These are phyloP conservation scores for human DNA, from an alignment of 2,113 vertebrate species.

Conservation along the genomic window DNA sequence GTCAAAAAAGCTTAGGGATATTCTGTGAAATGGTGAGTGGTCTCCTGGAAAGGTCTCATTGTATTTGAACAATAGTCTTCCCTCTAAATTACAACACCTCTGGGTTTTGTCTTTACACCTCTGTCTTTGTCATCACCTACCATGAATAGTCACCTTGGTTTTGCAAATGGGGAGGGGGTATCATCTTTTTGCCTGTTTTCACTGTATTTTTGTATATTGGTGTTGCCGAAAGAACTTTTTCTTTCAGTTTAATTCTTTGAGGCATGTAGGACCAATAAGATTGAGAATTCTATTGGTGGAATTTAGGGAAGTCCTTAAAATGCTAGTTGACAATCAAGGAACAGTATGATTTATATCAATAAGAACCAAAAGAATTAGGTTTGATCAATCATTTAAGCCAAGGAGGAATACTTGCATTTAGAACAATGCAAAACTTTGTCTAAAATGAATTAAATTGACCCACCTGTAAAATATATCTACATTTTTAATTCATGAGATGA, in stretches of 20 bases:
- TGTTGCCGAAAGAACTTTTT: constrained; percentile 65
- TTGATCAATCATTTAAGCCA: constrained; percentile 67
- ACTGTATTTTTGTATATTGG: constrained; percentile 62
- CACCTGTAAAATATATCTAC: constrained; percentile 16
- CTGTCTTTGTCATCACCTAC: constrained; percentile 72
- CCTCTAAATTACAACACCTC: constrained; percentile 78
- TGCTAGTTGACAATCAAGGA: constrained; percentile 87
- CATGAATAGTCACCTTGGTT: constrained; percentile 75
- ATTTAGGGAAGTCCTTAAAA: constrained; percentile 81
- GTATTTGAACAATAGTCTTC: constrained; percentile 81
- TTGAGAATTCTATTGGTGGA: constrained; percentile 72
- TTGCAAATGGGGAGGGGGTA: not conserved
- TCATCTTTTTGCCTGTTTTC: constrained; percentile 59
- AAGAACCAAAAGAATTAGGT: constrained; percentile 56
- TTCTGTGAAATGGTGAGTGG: constrained; percentile 26
- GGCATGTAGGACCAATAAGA: constrained; percentile 66
- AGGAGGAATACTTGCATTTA: constrained; percentile 60
- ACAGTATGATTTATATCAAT: constrained; percentile 76
- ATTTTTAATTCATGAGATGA: constrained; percentile 41
- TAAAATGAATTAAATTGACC: constrained; percentile 56
- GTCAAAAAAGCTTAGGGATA: constrained; percentile 40
- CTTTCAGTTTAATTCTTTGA: constrained; percentile 75
- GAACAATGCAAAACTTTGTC: constrained; percentile 19
- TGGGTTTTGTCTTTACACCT: constrained; percentile 75
- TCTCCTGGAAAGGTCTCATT: constrained; percentile 50